Percentiles rank a stretch among this genome's conserved stretches.
Evolutionary conservation across 2,888 invertebrate species (phyloP).

Genomic region (Rugalucina vietnamica): DNA sequence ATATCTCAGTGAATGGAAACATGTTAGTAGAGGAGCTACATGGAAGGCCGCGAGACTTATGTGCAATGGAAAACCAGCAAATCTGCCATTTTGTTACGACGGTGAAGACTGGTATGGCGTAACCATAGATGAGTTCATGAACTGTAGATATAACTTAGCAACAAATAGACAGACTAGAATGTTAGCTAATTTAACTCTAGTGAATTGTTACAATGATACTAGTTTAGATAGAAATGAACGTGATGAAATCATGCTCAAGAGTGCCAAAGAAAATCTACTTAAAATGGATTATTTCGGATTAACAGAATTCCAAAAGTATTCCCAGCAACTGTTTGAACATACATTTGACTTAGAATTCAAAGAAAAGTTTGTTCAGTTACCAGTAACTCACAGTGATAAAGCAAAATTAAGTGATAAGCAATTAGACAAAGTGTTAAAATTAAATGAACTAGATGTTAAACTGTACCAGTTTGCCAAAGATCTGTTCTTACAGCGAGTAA

Average conservation of each 20-base stretch:
- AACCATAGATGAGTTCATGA: slow-evolving; percentile 94
- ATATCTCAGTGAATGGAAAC: slow-evolving; percentile 98
- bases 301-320: slow-evolving; percentile 94
- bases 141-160: slow-evolving; percentile 96
- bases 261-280: slow-evolving; percentile 97
- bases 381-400: slow-evolving; percentile 93
- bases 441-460: slow-evolving; percentile 95
- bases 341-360: slow-evolving; percentile 79
- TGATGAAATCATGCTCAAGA: slow-evolving; percentile 91
- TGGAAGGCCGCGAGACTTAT: slow-evolving; percentile 92
- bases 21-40: slow-evolving; percentile 97
- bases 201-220: slow-evolving; percentile 94
- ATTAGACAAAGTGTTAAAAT: slow-evolving; percentile 89
- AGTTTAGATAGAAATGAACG: slow-evolving; percentile 68
- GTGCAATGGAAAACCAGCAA: slow-evolving; percentile 89
- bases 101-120: slow-evolving; percentile 90
- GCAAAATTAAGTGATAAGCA: slow-evolving; percentile 91
- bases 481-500: slow-evolving; percentile 88
- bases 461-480: slow-evolving; percentile 96
- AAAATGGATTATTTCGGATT: slow-evolving; percentile 98
- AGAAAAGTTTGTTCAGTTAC: slow-evolving; percentile 92
- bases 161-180: slow-evolving; percentile 98
- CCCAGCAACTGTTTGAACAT: slow-evolving; percentile 83
- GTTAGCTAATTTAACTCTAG: slow-evolving; percentile 97
- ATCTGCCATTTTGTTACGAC: slow-evolving; percentile 87